Evolutionary conservation across 2,113 vertebrate genomes (phyloP), one percentile per base, ranked within the genome.

Genomic region (Cavia porcellus): DNA sequence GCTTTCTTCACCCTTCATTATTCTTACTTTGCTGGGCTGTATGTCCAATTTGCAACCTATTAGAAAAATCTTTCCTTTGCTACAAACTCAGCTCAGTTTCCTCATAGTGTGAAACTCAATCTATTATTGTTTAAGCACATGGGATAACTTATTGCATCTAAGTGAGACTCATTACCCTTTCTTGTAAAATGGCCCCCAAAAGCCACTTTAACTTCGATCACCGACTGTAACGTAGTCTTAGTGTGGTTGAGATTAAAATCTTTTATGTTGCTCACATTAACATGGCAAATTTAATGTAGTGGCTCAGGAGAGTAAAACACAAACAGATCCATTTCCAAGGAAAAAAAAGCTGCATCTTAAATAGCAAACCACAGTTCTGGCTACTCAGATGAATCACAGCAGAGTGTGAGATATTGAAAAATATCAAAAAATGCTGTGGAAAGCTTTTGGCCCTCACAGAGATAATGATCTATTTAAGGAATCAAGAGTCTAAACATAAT

Each of bases 401-500:
- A 96, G 68, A 92, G 45, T 85, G 30, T 72, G 59, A 95, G n/a
- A 81, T 74, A 94, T 3, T 92, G 59, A 88, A 96, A 87, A 94
- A 96, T 79, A 91, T 22, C 15, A 79, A 79, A 92, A 61, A 83
- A 81, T 70, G 35, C 32, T 88, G 30, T 77, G 45, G 59, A 81
- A 95, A 89, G 66, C 75, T 92, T 90, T 90, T 70, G 90, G 35
- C 64, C 94, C 42, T 95, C 70, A 87, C 93, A 75, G 30, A 96
- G 35, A 96, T 86, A 85, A 92, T 86, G 59, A 80, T 88, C 50
- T 95, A 30, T 90, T 94, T 94, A 95, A 90, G 72, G 84, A 88
- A 96, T 95, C 77, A 55, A 89, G 94, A 92, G 75, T 90, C 55
- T 95, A 38, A 82, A 88, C 81, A 88, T 70, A 80, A 93, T 94